phyloP scores from a whole-genome alignment of 2,113 vertebrate species.

The Tinamus guttatus region DNA sequence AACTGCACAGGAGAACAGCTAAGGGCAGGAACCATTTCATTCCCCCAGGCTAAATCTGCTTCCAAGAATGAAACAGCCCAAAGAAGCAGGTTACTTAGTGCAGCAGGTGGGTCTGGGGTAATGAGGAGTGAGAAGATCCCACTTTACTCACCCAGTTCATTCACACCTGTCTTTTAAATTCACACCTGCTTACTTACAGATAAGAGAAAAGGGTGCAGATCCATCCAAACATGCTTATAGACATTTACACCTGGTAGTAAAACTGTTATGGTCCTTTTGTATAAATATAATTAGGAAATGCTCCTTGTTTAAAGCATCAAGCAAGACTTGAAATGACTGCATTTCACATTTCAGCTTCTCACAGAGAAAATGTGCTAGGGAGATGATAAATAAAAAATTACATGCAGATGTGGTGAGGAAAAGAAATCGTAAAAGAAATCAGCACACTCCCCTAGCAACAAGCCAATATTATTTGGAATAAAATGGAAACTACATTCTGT shows the following conservation, averaged over 20 bases:
- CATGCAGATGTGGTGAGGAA: slow-evolving; percentile 53
- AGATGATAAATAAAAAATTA: slow-evolving; percentile 59
- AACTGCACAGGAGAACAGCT: neutral
- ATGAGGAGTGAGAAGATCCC: neutral
- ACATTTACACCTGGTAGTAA: neutral
- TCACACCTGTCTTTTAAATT: neutral
- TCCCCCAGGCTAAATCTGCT: rapidly evolving
- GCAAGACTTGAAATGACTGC: slow-evolving; percentile 24
- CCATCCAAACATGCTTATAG: neutral
- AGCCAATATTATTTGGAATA: slow-evolving; percentile 54
- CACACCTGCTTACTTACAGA: neutral
- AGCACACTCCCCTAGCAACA: slow-evolving; percentile 50
- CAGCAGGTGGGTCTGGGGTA: neutral
- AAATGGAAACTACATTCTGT: slow-evolving; percentile 7
- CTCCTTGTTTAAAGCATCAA: slow-evolving; percentile 52
- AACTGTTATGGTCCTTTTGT: slow-evolving; percentile 25
- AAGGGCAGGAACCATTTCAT: neutral
- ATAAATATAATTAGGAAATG: slow-evolving; percentile 66
- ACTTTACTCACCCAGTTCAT: neutral
- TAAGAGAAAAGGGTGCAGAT: neutral
- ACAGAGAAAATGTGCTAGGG: slow-evolving; percentile 33
- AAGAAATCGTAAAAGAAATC: slow-evolving; percentile 15
- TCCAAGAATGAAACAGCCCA: neutral
- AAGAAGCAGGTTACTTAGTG: neutral
- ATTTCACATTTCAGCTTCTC: slow-evolving; percentile 17